Conservation (phyloP, 2,113 vertebrate genomes). For the Toxotes jaculatrix region DNA sequence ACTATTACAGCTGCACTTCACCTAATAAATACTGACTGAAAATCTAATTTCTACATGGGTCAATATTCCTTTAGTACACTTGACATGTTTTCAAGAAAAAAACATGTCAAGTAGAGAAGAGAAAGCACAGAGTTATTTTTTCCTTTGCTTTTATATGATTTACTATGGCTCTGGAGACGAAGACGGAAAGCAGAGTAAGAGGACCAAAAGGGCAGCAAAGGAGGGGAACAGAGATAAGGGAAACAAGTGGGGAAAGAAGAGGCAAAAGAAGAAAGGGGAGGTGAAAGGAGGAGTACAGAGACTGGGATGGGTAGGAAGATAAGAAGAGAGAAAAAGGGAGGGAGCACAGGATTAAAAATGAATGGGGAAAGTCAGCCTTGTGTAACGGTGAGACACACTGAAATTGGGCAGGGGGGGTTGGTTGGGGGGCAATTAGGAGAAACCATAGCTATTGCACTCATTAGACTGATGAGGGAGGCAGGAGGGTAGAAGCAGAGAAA, state of each 20-base stretch:
- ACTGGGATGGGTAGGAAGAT: not conserved
- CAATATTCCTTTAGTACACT: not conserved
- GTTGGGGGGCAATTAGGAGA: constrained; percentile 74
- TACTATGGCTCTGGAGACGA: constrained; percentile 13
- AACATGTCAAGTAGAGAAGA: not conserved
- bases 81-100: not conserved
- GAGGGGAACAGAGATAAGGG: not conserved
- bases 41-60: not conserved
- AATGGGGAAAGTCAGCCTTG: constrained; percentile 73
- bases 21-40: not conserved
- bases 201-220: not conserved
- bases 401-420: constrained; percentile 29
- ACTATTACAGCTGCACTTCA: not conserved
- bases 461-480: constrained; percentile 1
- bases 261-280: not conserved
- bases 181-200: not conserved
- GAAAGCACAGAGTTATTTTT: not conserved
- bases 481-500: constrained; percentile 9
- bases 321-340: not conserved
- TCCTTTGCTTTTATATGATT: constrained; percentile 44
- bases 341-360: constrained; percentile 75
- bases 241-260: not conserved
- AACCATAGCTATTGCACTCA: constrained; percentile 68
- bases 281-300: not conserved
- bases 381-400: constrained; percentile 72